phyloP scores from a whole-genome alignment of 2,888 invertebrate species.

The Papilio demoleus region DNA sequence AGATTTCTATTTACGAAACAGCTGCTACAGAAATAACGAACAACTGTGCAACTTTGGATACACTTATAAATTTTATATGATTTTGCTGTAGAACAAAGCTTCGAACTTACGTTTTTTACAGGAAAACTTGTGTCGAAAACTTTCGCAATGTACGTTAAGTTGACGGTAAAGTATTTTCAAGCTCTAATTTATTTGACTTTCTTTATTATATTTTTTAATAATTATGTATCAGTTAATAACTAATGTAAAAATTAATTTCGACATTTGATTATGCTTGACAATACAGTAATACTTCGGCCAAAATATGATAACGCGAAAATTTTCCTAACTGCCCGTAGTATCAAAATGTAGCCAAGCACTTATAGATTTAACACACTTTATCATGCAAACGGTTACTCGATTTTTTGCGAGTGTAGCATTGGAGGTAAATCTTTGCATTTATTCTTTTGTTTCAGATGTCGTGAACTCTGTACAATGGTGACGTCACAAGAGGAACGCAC shows the following conservation, averaged over 20 bases:
- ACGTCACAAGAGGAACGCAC: constrained; percentile 46
- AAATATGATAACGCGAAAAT: too few species aligned
- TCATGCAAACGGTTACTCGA: too few species aligned
- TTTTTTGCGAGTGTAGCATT: too few species aligned
- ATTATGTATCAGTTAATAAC: too few species aligned
- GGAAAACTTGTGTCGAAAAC: constrained; percentile 13
- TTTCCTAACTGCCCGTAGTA: too few species aligned
- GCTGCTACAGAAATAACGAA: constrained; percentile 35
- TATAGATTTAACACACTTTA: too few species aligned
- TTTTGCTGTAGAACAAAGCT: constrained; percentile 25
- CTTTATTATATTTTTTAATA: neutral
- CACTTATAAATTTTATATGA: constrained; percentile 38
- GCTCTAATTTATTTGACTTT: neutral
- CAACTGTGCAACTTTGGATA: constrained; percentile 23
- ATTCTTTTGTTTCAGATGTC: constrained; percentile 58
- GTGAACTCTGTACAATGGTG: constrained; percentile 52
- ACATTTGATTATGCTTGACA: too few species aligned
- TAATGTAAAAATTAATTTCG: too few species aligned
- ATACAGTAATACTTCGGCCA: too few species aligned
- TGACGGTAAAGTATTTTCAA: neutral
- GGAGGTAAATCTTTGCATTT: too few species aligned
- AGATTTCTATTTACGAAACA: constrained; percentile 27
- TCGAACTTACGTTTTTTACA: constrained; percentile 15
- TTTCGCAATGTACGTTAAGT: constrained; percentile 7
- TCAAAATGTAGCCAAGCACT: too few species aligned